Percentiles rank a stretch among this genome's conserved stretches.
Evolutionary conservation across 2,888 invertebrate genomes (phyloP).

Genomic region (Tenthredo livida): DNA sequence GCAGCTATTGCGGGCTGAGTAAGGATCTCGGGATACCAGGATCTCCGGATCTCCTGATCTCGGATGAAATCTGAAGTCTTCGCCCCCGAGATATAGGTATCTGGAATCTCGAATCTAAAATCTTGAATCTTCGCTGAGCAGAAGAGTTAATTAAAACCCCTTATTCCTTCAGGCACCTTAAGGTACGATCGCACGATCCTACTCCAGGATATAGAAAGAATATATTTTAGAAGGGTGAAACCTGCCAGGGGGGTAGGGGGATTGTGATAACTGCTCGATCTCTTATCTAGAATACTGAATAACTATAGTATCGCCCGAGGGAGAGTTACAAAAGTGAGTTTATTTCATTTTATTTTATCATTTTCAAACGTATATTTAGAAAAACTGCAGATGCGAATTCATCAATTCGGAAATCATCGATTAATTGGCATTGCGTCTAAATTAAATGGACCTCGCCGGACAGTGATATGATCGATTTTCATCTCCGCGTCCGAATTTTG

Average conservation of each 20-base stretch:
- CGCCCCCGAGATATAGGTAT: background rate
- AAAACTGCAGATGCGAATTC: no score
- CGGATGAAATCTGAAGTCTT: constrained; percentile 20
- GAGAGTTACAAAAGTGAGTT: no score
- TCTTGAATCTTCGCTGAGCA: constrained; percentile 18
- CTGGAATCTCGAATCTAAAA: constrained; percentile 10
- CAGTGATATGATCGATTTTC: no score
- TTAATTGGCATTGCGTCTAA: no score
- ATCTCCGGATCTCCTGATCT: constrained; percentile 27
- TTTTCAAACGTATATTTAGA: no score
- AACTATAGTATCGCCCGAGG: background rate
- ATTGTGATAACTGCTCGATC: constrained; percentile 1
- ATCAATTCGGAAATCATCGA: no score
- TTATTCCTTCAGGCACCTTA: background rate
- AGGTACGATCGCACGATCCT: background rate
- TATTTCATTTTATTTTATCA: no score
- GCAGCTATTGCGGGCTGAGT: background rate
- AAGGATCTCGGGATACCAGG: background rate
- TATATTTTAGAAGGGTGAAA: background rate
- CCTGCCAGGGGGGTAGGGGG: background rate
- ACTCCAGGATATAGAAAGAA: background rate
- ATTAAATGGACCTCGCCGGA: no score
- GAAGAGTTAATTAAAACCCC: constrained; percentile 40
- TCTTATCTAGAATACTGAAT: background rate
- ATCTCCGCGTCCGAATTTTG: no score